phyloP scores from a whole-genome alignment of 2,797 vertebrate genomes.

The Lycodopsis pacificus region DNA sequence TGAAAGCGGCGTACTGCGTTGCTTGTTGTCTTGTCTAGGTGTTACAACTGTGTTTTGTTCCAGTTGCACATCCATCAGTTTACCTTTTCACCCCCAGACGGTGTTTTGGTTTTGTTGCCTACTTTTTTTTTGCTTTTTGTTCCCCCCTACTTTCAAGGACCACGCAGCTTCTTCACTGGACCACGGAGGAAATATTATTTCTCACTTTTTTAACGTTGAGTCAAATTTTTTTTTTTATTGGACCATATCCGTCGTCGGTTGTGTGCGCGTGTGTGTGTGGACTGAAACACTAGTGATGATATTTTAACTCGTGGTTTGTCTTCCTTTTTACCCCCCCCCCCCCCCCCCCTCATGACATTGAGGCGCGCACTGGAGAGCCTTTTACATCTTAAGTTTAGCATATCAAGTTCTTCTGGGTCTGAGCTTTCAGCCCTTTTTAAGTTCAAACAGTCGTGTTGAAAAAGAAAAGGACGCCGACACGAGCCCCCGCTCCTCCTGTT shows the following conservation, averaged over 20 bases:
- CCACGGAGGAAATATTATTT: conserved; percentile 72
- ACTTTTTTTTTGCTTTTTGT: neutral
- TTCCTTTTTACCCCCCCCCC: neutral
- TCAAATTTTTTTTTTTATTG: conserved; percentile 6
- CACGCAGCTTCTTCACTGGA: conserved; percentile 49
- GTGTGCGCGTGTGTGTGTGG: conserved; percentile 27
- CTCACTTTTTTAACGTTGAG: conserved; percentile 40
- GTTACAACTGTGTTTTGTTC: conserved; percentile 37
- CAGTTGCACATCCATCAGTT: conserved; percentile 44
- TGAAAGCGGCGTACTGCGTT: conserved; percentile 18
- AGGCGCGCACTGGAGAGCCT: conserved; percentile 46
- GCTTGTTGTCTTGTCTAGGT: conserved; percentile 27
- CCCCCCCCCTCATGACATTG: conserved; percentile 55
- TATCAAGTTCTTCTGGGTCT: conserved; percentile 5
- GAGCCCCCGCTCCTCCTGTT: conserved; percentile 72
- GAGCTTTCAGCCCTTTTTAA: conserved; percentile 22
- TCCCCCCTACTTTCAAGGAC: conserved; percentile 53
- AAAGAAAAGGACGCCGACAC: conserved; percentile 38
- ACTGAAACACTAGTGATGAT: conserved; percentile 60
- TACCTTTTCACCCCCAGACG: conserved; percentile 46
- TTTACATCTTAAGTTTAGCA: conserved; percentile 8
- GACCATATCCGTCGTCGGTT: conserved; percentile 42
- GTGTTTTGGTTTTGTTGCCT: conserved; percentile 41
- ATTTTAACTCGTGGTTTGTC: conserved; percentile 62
- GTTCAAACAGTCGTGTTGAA: neutral